Evolutionary conservation across 2,113 vertebrate genomes (phyloP), one percentile per base, ranked within the genome.

Genomic region (Cyphomyrus plagiostoma): DNA sequence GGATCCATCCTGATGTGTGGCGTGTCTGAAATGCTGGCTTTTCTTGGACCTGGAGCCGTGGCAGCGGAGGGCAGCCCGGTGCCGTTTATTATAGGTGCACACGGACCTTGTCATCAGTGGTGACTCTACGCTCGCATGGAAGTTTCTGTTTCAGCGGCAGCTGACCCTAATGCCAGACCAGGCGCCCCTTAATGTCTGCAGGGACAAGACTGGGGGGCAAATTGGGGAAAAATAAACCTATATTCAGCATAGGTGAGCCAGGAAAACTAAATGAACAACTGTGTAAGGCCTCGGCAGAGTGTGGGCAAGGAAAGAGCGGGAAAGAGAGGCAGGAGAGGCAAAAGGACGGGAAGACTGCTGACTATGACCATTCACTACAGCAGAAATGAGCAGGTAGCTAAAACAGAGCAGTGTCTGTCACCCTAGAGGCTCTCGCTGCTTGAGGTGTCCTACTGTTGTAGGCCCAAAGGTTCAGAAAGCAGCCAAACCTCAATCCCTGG

Each of bases 221-320:
- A 94, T 94, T 94, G 93, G 0, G 92, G 92, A 85, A 94, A 96
- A 95, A 93, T 93, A 94, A 95, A 92, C 93, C 93, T 96, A 96
- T 95, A 93, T 95, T 97, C 95, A 95, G 93, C 94, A 93, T 93
- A 94, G 94, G 93, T 93, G 94, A 95, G 90, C 83, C 0, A 92
- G 93, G 94, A 95, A 96, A 96, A 94, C 95, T 93, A 96, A 96
- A 96, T 93, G 90, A 94, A 96, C 95, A 96, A 93, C 95, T 96
- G 95, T 94, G 94, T 93, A 94, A 95, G 94, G 96, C 95, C 95
- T 96, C 95, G 95, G 8, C 95, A 95, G 95, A 96, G 62, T 13
- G 62, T 3, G 10, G 62, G 10, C n/a, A 70, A 70, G n/a, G 62
- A 70, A 70, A 70, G 62, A 26, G 62, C 10, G 94, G 30, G 35